Percentiles rank a stretch among this genome's conserved stretches.
These are phyloP conservation scores for Orthonychiurus folsomi DNA, from an alignment of 2,888 invertebrate genomes.

Conservation along the genomic window DNA sequence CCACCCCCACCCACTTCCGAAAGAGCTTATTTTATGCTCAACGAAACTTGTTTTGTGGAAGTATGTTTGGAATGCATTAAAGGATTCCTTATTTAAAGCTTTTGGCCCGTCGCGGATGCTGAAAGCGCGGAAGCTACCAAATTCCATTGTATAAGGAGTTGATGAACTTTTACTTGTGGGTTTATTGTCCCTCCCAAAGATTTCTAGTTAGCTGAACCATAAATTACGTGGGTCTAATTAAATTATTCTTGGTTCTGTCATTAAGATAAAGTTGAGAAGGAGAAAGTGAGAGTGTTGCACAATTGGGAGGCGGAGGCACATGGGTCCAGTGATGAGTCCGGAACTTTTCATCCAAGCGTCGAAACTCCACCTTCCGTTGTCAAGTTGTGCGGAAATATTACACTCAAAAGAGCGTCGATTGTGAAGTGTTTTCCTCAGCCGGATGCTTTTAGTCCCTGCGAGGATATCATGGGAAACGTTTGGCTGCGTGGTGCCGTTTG, in stretches of 20 bases:
- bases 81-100: too few species aligned
- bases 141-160: too few species aligned
- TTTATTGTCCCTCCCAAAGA: too few species aligned
- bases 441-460: constrained; percentile 77
- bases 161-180: too few species aligned
- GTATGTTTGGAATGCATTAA: too few species aligned
- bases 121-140: too few species aligned
- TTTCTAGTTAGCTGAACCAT: too few species aligned
- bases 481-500: constrained; percentile 74
- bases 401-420: constrained; percentile 25
- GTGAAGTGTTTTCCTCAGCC: constrained; percentile 62
- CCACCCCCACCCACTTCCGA: too few species aligned
- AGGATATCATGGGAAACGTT: constrained; percentile 76
- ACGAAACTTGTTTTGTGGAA: too few species aligned
- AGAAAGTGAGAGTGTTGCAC: background rate
- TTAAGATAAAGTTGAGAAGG: background rate
- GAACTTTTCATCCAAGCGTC: constrained; percentile 5
- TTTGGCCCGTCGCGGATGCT: too few species aligned
- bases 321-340: constrained; percentile 5
- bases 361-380: constrained; percentile 6
- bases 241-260: too few species aligned
- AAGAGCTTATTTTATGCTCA: too few species aligned
- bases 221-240: background rate
- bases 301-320: background rate
- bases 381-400: constrained; percentile 27